These are phyloP conservation scores for Diabrotica virgifera DNA, from an alignment of 1,140 invertebrate species.

Conservation along the genomic window DNA sequence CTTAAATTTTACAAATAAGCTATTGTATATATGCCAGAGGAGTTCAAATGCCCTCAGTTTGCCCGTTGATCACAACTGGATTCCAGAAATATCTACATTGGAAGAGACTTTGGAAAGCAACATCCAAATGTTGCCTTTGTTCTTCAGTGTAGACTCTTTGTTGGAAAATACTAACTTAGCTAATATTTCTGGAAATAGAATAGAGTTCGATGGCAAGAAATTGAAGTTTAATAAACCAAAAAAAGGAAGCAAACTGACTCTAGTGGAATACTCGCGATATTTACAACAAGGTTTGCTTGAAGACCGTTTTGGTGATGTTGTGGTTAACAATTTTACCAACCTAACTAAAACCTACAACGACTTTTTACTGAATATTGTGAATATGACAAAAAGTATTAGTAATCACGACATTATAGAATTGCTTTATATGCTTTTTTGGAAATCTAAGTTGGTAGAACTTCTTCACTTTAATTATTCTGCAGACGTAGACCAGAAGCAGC, in stretches of 20 bases:
- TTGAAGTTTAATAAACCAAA: background rate
- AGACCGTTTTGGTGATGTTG: slow-evolving; percentile 35
- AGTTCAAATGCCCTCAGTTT: slow-evolving; percentile 1
- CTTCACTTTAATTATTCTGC: slow-evolving; percentile 17
- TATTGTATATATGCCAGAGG: no score
- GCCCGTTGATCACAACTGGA: slow-evolving; percentile 33
- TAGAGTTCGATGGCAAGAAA: no score
- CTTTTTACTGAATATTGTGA: slow-evolving; percentile 21
- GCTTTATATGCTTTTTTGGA: slow-evolving; percentile 31
- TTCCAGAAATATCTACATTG: slow-evolving; percentile 28
- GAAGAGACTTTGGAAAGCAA: slow-evolving; percentile 21
- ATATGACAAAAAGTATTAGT: slow-evolving; percentile 1
- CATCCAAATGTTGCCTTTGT: slow-evolving; percentile 26
- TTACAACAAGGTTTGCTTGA: slow-evolving; percentile 39
- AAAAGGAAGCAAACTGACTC: slow-evolving; percentile 18
- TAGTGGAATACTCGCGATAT: slow-evolving; percentile 31
- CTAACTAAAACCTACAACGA: slow-evolving; percentile 34
- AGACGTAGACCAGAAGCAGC: slow-evolving; percentile 3
- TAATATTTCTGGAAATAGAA: no score
- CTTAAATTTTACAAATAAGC: no score
- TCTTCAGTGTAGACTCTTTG: background rate
- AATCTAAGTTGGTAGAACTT: slow-evolving; percentile 31
- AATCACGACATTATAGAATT: slow-evolving; percentile 28
- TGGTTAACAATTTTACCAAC: slow-evolving; percentile 32
- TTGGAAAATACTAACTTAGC: no score